These are phyloP conservation scores for Belgica antarctica DNA, from an alignment of 2,888 invertebrate species.

Conservation along the genomic window DNA sequence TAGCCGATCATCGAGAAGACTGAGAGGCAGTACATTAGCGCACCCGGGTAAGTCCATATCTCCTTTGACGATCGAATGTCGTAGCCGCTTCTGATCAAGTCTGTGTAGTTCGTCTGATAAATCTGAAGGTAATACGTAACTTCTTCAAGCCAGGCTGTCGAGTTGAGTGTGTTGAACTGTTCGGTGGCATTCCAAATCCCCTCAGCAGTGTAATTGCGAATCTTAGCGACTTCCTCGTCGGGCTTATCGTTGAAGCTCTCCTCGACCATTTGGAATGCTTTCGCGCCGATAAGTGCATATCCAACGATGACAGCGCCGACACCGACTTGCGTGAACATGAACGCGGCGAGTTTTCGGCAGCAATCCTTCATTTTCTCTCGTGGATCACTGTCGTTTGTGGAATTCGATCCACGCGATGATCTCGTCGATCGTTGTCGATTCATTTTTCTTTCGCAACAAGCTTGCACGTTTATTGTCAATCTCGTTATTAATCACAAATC, in stretches of 20 bases:
- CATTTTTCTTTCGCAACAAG: constrained; percentile 12
- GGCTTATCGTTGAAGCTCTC: constrained; percentile 60
- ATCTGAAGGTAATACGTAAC: constrained; percentile 62
- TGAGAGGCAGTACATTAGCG: constrained; percentile 83
- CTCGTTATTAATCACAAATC: not conserved
- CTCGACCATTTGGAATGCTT: constrained; percentile 77
- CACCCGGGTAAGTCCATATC: constrained; percentile 83
- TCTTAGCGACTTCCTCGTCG: constrained; percentile 56
- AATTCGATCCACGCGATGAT: constrained; percentile 61
- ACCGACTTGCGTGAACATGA: constrained; percentile 91
- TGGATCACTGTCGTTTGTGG: constrained; percentile 66
- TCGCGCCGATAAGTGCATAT: constrained; percentile 82
- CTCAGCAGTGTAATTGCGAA: constrained; percentile 61
- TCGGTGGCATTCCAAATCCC: constrained; percentile 69
- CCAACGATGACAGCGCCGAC: constrained; percentile 84
- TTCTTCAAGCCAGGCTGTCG: constrained; percentile 61
- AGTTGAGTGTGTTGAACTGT: constrained; percentile 68
- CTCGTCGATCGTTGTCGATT: constrained; percentile 58
- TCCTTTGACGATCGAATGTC: constrained; percentile 67
- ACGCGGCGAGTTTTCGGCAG: constrained; percentile 79
- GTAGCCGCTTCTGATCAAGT: constrained; percentile 66
- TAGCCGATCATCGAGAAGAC: constrained; percentile 92
- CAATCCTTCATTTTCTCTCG: constrained; percentile 79
- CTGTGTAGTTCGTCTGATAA: constrained; percentile 69
- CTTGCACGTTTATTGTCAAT: not conserved